Evolutionary conservation across 2,888 invertebrate genomes (phyloP), one percentile per base, ranked within the genome.

Genomic region (Chymomyza procnemis): DNA sequence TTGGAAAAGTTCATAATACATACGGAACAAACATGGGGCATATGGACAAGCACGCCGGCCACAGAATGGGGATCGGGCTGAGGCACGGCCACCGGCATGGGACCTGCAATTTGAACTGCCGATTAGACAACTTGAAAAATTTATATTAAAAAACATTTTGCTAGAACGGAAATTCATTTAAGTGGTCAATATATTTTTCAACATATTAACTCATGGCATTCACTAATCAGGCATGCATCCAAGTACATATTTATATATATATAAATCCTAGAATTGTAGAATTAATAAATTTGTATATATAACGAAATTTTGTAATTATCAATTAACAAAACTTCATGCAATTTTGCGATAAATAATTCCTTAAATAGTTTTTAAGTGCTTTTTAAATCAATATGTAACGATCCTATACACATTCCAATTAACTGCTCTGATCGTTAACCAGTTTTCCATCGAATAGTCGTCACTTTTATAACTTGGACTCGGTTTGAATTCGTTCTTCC

Each of bases 11-110:
- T 70, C 66, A 50, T 69, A 81, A 86, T 89, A 90, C 91, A 90
- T 91, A 91, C 93, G 92, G 93, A 93, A 94, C 95, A 93, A 92
- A 97, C 97, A 93, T 97, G 96, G 78, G 97, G 97, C 97, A 97
- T 97, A 90, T 97, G 96, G 79, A 96, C 97, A 87, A 97, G 93
- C 74, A 97, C 96, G 64, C 96, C 96, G 75, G 96, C 96, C 67
- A 97, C 95, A 30, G 94, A 95, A 91, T 94, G 94, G 71, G 93
- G 93, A 90, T 96, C 96, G 59, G 94, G 93, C 79, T 93, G 93
- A 58, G 93, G 94, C 46, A 91, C 91, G 48, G 91, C 91, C 62
- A 91, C 90, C 12, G 93, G 94, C 65, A 91, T 88, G 61, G 92
- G 90, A 83, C 91, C 91, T 91, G 78, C 48, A 84, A 72, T 46